These are phyloP conservation scores for Heliocidaris erythrogramma DNA, from an alignment of 35 echinoderm and acorn worm genomes.

Conservation along the genomic window DNA sequence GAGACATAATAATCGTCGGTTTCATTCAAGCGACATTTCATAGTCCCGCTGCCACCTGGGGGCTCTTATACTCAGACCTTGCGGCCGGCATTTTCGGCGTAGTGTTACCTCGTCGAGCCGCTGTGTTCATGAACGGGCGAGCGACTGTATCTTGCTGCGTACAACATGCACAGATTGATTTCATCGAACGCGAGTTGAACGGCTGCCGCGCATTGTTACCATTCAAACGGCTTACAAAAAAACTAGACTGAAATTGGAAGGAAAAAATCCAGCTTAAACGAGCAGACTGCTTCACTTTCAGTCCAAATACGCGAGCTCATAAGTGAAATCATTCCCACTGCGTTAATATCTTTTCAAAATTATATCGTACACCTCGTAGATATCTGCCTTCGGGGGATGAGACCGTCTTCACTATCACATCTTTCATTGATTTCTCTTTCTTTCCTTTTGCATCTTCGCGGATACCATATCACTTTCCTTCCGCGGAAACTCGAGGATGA, in stretches of 20 bases:
- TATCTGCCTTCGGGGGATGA: not conserved
- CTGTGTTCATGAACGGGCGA: constrained; percentile 21
- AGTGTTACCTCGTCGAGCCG: constrained; percentile 24
- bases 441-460: constrained; percentile 17
- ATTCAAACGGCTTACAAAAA: not conserved
- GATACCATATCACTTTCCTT: constrained; percentile 24
- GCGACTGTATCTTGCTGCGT: not conserved
- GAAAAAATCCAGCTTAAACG: constrained; percentile 11
- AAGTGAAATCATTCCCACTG: constrained; percentile 16
- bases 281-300: not conserved
- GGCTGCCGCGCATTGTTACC: constrained; percentile 26
- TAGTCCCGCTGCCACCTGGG: constrained; percentile 27
- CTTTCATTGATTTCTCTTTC: constrained; percentile 28
- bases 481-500: constrained; percentile 18
- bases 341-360: not conserved
- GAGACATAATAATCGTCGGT: constrained; percentile 17
- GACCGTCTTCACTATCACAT: not conserved
- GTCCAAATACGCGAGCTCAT: not conserved
- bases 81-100: constrained; percentile 36
- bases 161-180: constrained; percentile 25
- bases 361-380: constrained; percentile 3
- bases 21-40: constrained; percentile 45
- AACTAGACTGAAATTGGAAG: not conserved
- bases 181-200: constrained; percentile 3
- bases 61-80: constrained; percentile 15